Evolutionary conservation across 2,113 vertebrate species (phyloP).

Genomic region (Ptychochromis oligacanthus): DNA sequence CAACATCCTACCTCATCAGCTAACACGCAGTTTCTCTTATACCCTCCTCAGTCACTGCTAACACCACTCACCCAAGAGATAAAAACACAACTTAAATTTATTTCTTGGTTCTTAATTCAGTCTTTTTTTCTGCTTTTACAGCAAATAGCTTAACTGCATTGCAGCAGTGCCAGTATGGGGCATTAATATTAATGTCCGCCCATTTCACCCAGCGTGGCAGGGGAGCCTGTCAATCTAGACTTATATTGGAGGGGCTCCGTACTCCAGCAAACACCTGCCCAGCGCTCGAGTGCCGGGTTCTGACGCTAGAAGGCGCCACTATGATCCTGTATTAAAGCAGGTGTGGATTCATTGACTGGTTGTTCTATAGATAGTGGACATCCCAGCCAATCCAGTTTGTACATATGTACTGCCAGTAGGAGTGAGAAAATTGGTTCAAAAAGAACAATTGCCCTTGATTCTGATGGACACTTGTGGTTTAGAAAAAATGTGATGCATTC

Average conservation of each 20-base stretch:
- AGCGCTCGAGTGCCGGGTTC: background rate
- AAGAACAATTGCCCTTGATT: constrained; percentile 54
- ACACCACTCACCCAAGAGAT: constrained; percentile 33
- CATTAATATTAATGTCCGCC: constrained; percentile 81
- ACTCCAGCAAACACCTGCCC: constrained; percentile 46
- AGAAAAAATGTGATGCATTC: background rate
- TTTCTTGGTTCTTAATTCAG: constrained; percentile 58
- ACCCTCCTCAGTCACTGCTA: constrained; percentile 19
- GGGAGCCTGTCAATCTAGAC: constrained; percentile 73
- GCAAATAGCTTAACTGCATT: constrained; percentile 78
- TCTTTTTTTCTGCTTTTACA: constrained; percentile 66
- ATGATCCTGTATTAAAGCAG: constrained; percentile 11
- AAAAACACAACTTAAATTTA: constrained; percentile 39
- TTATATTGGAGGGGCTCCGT: constrained; percentile 46
- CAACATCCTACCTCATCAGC: constrained; percentile 1
- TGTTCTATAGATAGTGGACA: constrained; percentile 22
- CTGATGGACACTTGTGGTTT: background rate
- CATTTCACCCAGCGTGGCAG: constrained; percentile 72
- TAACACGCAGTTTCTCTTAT: constrained; percentile 12
- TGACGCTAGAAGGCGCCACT: constrained; percentile 48
- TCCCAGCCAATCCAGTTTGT: constrained; percentile 46
- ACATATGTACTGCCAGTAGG: constrained; percentile 35
- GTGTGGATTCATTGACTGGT: constrained; percentile 40
- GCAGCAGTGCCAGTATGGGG: constrained; percentile 75
- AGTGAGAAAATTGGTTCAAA: constrained; percentile 20